Conservation (phyloP, 2,113 vertebrate species). For the Chaetops frenatus region DNA sequence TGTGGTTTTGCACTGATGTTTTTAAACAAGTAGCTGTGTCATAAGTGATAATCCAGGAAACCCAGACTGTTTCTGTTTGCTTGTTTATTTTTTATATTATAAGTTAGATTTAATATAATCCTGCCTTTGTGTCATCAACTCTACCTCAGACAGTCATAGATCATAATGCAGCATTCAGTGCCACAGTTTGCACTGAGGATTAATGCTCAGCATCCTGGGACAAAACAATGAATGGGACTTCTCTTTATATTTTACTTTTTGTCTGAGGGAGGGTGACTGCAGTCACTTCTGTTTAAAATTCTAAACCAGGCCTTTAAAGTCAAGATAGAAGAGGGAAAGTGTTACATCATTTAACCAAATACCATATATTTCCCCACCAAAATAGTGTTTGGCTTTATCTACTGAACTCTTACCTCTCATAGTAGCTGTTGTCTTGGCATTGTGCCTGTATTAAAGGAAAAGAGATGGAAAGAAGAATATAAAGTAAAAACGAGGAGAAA, state of each 20-base stretch:
- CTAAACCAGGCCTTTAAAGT: neutral
- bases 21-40: constrained; percentile 13
- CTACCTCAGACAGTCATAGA: neutral
- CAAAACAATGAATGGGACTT: constrained; percentile 13
- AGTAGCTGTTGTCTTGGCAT: neutral
- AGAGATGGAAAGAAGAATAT: neutral
- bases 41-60: neutral
- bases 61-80: constrained; percentile 12
- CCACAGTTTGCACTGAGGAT: neutral
- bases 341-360: neutral
- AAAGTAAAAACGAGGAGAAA: neutral
- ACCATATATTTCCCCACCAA: fast-evolving
- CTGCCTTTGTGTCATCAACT: neutral
- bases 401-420: neutral
- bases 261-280: neutral
- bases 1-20: neutral
- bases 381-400: neutral
- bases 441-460: neutral
- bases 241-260: neutral
- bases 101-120: constrained; percentile 11
- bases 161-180: neutral
- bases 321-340: neutral
- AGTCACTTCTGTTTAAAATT: neutral
- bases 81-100: constrained; percentile 5
- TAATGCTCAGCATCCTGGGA: neutral